Base-by-base conservation (phyloP, 1,140 invertebrate genomes). In the Coboldia fuscipes region DNA sequence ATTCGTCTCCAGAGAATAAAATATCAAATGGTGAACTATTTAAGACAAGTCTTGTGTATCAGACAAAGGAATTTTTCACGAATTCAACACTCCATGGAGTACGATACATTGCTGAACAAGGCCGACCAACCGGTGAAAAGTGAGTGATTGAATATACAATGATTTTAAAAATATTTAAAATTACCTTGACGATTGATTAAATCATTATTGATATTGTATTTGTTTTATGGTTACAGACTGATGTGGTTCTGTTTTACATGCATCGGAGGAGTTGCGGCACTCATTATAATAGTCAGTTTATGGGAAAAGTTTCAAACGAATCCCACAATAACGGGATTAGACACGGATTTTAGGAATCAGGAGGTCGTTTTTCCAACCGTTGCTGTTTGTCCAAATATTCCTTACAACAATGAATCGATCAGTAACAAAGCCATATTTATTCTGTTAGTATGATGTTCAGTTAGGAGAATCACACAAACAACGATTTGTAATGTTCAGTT, bases 291-390 rank as follows among this genome's bases (percentile, higher is more conserved):
- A 32, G 61, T 70, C 14, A 75, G 67, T 39, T 58, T 80, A 15
- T 75, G 72, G 72, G 65, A 73, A 40, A 79, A 77, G 46, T 81
- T 80, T 52, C 72, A 76, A 59, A 78, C 72, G 0, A 75, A 75
- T 54, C 75, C 76, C 2, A 79, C 74, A 0, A 75, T 79, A n/a
- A 79, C 72, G 14, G 72, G 70, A 36, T 54, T 72, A 33, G 70
- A 73, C 45, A 72, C 72, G 3, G 72, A 75, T 48, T 75, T 75
- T 45, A 72, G 76, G 44, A 75, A 71, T 40, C 75, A 73, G 65
- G 68, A 75, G 42, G 68, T 76, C 1, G 61, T 69, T 1, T 77
- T 75, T 48, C 74, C 74, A 5, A 68, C 71, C 0, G 62, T 75
- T 0, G 70, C 70, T 0, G 48, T 76, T 7, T 77, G 74, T 43